Base-by-base conservation (phyloP, 2,797 vertebrate genomes). In the Momotus momota region DNA sequence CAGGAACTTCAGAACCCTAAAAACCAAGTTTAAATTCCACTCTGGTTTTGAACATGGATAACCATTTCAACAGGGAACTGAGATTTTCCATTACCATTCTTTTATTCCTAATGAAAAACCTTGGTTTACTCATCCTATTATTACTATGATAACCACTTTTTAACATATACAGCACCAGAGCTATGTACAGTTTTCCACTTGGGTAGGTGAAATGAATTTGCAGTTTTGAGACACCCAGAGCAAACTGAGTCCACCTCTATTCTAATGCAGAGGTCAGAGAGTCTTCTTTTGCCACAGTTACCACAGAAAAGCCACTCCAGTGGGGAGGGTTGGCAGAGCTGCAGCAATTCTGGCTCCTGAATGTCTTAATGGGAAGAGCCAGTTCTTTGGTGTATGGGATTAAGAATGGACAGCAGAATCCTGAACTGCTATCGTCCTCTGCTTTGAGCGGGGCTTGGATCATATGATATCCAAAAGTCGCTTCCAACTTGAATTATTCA, bases 21-120 rank as follows among this genome's bases (percentile, higher is more conserved):
- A 91, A 81, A 52, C 2, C 12, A 73, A 72, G 31, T 73, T 86
- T 88, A 64, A 94, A 86, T 95, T 88, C 87, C 93, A 82, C 14
- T 35, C 57, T 80, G 91, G 52, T 94, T 94, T 96, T 92, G 48
- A 95, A 78, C 33, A n/a, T 35, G 33, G 71, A 70, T 83, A 86
- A 84, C 29, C 21, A 79, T 70, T 70, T 62, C 48, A 77, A 66
- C 35, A 73, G n/a, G 33, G 48, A 90, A 66, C 17, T n/a, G 8
- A 69, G 16, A 75, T 88, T 90, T 94, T 80, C 86, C 71, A 77
- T 57, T 49, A 62, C 70, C 35, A 8, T 54, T 78, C 72, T 78
- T 79, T 25, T n/a, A 52, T 26, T 91, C 38, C 52, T 90, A 52
- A 80, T 20, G 70, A 55, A 88, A 95, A 66, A 4, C 25, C 38